Conservation (phyloP, 1,140 invertebrate genomes). For the Drosophila tsacasi region DNA sequence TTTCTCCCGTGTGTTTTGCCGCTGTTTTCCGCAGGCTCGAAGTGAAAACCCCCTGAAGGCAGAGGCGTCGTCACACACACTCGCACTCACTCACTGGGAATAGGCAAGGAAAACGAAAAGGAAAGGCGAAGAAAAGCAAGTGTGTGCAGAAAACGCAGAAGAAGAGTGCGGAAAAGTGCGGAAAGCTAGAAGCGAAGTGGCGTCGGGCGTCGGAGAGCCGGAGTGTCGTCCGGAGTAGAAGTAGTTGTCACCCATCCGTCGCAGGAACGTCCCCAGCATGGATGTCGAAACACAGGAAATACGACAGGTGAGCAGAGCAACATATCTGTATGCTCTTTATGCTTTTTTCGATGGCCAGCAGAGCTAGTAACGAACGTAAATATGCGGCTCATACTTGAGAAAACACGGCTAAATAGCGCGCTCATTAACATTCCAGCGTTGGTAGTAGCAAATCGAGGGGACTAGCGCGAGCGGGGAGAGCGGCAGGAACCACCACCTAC, state of each 20-base stretch:
- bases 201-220: conserved; percentile 74
- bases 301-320: conserved; percentile 75
- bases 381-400: conserved; percentile 37
- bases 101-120: conserved; percentile 38
- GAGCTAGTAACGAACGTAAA: conserved; percentile 22
- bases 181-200: conserved; percentile 71
- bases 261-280: conserved; percentile 64
- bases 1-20: conserved; percentile 55
- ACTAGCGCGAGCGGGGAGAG: conserved; percentile 1
- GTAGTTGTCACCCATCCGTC: conserved; percentile 25
- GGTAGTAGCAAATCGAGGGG: conserved; percentile 20
- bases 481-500: conserved; percentile 62
- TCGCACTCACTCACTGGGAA: conserved; percentile 33
- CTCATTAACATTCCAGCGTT: conserved; percentile 77
- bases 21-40: conserved; percentile 61
- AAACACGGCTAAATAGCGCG: conserved; percentile 61
- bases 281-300: conserved; percentile 84
- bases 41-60: conserved; percentile 68
- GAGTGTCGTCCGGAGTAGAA: conserved; percentile 52
- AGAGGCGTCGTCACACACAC: conserved; percentile 44
- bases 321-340: conserved; percentile 16
- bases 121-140: conserved; percentile 30
- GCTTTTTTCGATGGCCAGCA: conserved; percentile 19
- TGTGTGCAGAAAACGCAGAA: conserved; percentile 15
- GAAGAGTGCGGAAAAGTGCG: conserved; percentile 37